These are phyloP conservation scores for Autographa pulchrina DNA, from an alignment of 2,888 invertebrate species.

Conservation along the genomic window DNA sequence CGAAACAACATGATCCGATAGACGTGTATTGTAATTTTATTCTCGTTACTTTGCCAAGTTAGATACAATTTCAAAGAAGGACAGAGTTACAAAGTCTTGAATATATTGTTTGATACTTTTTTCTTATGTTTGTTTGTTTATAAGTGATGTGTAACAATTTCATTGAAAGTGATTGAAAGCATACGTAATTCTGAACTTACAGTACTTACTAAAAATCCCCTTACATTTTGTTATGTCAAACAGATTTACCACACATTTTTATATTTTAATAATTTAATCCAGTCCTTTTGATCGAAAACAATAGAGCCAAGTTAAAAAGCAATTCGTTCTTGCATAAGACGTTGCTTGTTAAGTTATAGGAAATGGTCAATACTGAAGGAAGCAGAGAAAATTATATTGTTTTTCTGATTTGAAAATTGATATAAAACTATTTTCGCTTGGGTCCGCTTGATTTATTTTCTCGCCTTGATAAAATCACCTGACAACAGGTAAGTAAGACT, in stretches of 20 bases:
- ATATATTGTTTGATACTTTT: background rate
- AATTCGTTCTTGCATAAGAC: background rate
- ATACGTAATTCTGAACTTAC: no score
- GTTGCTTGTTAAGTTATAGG: background rate
- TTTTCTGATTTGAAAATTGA: background rate
- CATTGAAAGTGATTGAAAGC: no score
- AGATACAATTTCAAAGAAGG: background rate
- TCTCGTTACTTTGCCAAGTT: conserved; percentile 16
- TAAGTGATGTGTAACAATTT: no score
- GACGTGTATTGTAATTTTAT: conserved; percentile 18
- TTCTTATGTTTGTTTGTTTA: background rate
- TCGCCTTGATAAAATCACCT: background rate
- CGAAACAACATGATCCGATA: conserved; percentile 35
- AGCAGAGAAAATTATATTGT: background rate
- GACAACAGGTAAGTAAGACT: conserved; percentile 3
- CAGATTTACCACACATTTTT: no score
- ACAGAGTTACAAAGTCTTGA: background rate
- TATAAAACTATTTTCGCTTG: background rate
- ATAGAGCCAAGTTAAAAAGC: background rate
- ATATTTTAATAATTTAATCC: background rate
- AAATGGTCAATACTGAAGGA: background rate
- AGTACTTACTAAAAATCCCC: no score
- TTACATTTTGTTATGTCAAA: no score
- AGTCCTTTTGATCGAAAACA: background rate
- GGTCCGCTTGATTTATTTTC: background rate